Conservation (phyloP, 2,113 vertebrate genomes). For the Cyprinodon variegatus region DNA sequence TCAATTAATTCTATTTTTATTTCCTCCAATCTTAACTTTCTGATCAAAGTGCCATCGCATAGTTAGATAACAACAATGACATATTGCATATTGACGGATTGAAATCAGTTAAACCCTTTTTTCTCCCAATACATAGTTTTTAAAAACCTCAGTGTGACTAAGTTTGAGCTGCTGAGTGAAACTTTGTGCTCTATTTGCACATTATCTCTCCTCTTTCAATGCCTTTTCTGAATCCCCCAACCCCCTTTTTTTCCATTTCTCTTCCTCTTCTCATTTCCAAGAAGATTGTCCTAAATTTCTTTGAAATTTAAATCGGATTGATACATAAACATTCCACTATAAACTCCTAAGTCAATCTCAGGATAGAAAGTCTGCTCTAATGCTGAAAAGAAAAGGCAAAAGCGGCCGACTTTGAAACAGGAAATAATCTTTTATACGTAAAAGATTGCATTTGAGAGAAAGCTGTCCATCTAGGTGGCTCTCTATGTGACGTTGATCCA, state of each 20-base stretch:
- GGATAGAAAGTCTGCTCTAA: slow-evolving; percentile 25
- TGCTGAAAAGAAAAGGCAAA: neutral
- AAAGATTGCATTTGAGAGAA: slow-evolving; percentile 12
- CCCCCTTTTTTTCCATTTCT: slow-evolving; percentile 13
- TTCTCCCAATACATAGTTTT: neutral
- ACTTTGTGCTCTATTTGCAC: slow-evolving; percentile 15
- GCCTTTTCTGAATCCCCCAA: slow-evolving; percentile 13
- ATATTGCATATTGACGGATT: neutral
- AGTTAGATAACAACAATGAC: neutral
- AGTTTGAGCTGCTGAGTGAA: slow-evolving; percentile 33
- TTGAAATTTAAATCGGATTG: slow-evolving; percentile 58
- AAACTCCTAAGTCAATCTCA: slow-evolving; percentile 39
- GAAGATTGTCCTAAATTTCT: slow-evolving; percentile 31
- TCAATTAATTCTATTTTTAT: neutral
- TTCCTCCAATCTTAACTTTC: neutral
- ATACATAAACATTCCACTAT: slow-evolving; percentile 45
- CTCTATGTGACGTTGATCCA: slow-evolving; percentile 45
- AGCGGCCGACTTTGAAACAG: neutral
- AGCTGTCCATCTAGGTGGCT: slow-evolving; percentile 33
- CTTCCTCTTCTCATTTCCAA: slow-evolving; percentile 11
- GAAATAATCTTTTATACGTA: slow-evolving; percentile 24
- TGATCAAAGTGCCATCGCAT: neutral
- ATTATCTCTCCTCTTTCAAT: slow-evolving; percentile 22
- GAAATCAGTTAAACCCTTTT: neutral
- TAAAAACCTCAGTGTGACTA: slow-evolving; percentile 7